Base-by-base conservation (phyloP, 2,797 vertebrate species). In the Scolopax rusticola region DNA sequence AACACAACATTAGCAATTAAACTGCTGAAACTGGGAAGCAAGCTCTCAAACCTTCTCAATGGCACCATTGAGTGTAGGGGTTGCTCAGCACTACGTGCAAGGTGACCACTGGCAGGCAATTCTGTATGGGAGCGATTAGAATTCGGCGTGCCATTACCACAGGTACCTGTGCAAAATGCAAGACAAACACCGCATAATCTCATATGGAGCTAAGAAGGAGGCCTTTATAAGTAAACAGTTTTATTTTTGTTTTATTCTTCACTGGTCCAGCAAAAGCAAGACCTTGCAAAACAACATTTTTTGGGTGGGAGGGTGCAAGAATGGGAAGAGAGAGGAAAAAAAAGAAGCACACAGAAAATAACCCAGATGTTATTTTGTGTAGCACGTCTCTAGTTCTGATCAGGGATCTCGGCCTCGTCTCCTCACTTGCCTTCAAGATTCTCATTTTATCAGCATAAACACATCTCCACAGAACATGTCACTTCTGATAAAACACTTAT, bases 1-100 rank as follows among this genome's bases (percentile, higher is more conserved):
- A 94, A 94, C 92, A 95, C 61, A 83, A 57, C 84, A 60, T 75
- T 78, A 95, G 78, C 71, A 94, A 89, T 92, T 89, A 94, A 89
- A 89, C 47, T 83, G 71, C 81, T 87, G 65, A 84, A 92, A 76
- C 25, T 28, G 38, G 65, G 82, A n/a, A 90, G 56, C 28, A 82
- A 84, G 67, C 78, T 57, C 79, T 70, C 63, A 53, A 82, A 47
- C 54, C 10, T 74, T 91, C 94, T 96, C 77, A 94, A 43, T 64
- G 64, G 77, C 40, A 75, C 47, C 56, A 88, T 2, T 91, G 84
- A 95, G 51, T 2, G 8, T 1, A 76, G 47, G 48, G 70, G 61
- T 65, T 79, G 60, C 61, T 77, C 41, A 78, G 12, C 14, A 47
- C 36, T 48, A 36, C 0, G 8, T 21, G 40, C 59, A 88, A 73